A percentile compares a stretch with the other conserved stretches of the same genome.
phyloP scores from a whole-genome alignment of 2,888 invertebrate species.

The Sminthurides aquaticus region DNA sequence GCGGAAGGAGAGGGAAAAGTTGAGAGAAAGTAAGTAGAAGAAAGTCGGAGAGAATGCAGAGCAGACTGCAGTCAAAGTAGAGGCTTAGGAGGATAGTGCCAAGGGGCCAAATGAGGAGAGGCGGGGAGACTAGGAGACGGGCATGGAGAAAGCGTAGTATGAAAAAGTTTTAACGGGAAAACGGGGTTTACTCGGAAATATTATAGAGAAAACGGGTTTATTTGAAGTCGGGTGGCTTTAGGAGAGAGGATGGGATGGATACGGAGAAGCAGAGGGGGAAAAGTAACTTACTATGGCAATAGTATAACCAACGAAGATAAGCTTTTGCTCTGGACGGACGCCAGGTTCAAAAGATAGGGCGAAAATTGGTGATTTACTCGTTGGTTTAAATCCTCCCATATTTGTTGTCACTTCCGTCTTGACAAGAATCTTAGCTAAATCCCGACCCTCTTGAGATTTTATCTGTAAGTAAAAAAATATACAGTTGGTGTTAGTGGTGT shows the following conservation, averaged over 20 bases:
- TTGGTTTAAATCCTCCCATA: conserved; percentile 25
- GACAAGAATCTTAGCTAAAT: conserved; percentile 22
- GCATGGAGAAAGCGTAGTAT: neutral
- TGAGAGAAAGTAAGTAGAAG: no score
- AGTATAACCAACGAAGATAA: conserved; percentile 22
- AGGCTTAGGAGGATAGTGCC: neutral
- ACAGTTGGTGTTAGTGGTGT: no score
- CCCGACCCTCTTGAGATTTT: conserved; percentile 21
- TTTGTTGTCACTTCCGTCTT: conserved; percentile 25
- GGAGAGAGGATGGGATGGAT: no score
- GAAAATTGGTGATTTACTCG: conserved; percentile 22
- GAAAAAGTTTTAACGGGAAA: neutral
- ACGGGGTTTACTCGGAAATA: no score
- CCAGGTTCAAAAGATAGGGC: conserved; percentile 23
- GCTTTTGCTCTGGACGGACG: conserved; percentile 23
- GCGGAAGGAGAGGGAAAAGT: no score
- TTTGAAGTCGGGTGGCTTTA: no score
- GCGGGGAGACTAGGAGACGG: neutral
- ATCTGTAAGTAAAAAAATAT: conserved; percentile 13
- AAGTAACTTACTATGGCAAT: conserved; percentile 21
- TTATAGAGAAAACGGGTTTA: no score
- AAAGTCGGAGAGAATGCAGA: neutral
- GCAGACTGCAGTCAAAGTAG: no score
- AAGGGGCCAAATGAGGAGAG: neutral
- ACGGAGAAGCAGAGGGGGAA: neutral